Evolutionary conservation across 2,888 invertebrate genomes (phyloP).

Genomic region (Slavum lentiscoides): DNA sequence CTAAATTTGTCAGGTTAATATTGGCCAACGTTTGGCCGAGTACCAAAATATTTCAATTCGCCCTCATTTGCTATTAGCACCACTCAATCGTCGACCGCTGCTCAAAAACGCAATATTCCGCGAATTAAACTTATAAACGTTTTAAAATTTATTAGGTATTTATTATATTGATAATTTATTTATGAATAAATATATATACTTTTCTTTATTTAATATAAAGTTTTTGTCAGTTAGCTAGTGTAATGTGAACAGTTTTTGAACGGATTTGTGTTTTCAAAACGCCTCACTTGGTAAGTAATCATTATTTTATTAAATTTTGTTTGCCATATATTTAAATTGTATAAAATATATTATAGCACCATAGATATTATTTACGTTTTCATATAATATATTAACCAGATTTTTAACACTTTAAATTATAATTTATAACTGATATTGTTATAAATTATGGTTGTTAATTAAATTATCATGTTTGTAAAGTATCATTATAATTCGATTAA

Average conservation of each 20-base stretch:
- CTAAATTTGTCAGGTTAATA: slow-evolving; percentile 53
- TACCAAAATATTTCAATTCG: slow-evolving; percentile 51
- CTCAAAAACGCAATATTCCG: slow-evolving; percentile 53
- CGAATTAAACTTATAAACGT: slow-evolving; percentile 46
- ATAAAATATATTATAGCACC: background rate
- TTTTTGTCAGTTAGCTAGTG: slow-evolving; percentile 36
- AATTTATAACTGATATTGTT: too few relatives aligned
- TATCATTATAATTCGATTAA: background rate
- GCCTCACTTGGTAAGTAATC: slow-evolving; percentile 28
- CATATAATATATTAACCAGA: too few relatives aligned
- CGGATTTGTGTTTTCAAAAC: slow-evolving; percentile 21
- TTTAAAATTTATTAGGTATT: slow-evolving; percentile 40
- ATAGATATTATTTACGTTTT: too few relatives aligned
- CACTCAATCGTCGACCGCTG: slow-evolving; percentile 53
- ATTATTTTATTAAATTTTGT: background rate
- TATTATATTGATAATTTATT: slow-evolving; percentile 34
- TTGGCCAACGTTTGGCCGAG: slow-evolving; percentile 41
- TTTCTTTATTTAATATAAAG: slow-evolving; percentile 17
- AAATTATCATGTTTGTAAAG: background rate
- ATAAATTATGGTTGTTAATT: background rate
- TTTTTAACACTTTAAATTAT: too few relatives aligned
- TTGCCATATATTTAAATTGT: background rate
- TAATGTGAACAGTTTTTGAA: slow-evolving; percentile 44
- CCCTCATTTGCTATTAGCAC: slow-evolving; percentile 52
- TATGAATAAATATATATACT: background rate